phyloP scores from a whole-genome alignment of 2,113 vertebrate genomes.

The Cololabis saira region DNA sequence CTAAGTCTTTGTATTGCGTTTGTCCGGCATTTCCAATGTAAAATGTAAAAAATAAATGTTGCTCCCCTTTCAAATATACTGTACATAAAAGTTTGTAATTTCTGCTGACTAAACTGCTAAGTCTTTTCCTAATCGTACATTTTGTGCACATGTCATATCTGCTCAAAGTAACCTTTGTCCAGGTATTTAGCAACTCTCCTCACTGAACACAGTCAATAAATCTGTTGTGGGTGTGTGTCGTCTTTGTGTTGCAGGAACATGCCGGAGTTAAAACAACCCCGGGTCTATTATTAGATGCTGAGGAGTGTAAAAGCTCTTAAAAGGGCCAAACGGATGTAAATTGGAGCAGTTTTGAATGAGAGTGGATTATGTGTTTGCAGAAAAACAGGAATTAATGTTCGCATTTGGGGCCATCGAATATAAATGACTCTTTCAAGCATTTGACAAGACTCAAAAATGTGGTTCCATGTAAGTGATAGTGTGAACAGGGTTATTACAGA shows the following conservation, averaged over 20 bases:
- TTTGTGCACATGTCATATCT: slow-evolving; percentile 18
- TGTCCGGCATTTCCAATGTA: neutral
- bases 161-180: slow-evolving; percentile 22
- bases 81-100: neutral
- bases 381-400: too few relatives aligned
- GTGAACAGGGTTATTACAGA: too few relatives aligned
- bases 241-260: slow-evolving; percentile 5
- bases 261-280: too few relatives aligned
- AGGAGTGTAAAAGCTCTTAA: too few relatives aligned
- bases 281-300: too few relatives aligned
- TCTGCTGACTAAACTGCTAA: slow-evolving; percentile 28
- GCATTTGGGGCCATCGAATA: too few relatives aligned
- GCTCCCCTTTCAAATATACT: slow-evolving; percentile 5
- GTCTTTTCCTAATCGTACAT: slow-evolving; percentile 18
- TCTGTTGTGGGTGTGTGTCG: slow-evolving; percentile 25
- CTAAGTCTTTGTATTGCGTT: slow-evolving; percentile 30
- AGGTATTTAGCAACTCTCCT: neutral
- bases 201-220: slow-evolving; percentile 7
- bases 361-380: too few relatives aligned
- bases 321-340: too few relatives aligned
- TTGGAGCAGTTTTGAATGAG: too few relatives aligned
- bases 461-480: too few relatives aligned
- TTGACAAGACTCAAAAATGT: too few relatives aligned
- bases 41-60: slow-evolving; percentile 5
- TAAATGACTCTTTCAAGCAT: too few relatives aligned